Conservation (phyloP, 92 coral and sea anemone genomes). For the Parazoanthus swiftii region DNA sequence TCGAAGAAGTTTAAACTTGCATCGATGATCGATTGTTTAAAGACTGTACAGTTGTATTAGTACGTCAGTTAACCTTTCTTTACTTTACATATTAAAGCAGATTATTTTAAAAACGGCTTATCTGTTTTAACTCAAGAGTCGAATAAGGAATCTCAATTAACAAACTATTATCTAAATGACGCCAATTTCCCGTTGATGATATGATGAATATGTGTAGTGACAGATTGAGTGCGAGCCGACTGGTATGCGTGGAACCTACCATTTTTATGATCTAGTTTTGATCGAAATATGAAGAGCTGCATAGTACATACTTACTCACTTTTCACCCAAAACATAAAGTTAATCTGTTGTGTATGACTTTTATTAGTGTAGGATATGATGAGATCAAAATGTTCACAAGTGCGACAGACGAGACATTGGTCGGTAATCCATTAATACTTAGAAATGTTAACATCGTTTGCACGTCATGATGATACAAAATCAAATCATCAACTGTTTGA, state of each 20-base stretch:
- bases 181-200: background rate
- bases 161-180: background rate
- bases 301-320: too few species aligned
- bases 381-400: too few species aligned
- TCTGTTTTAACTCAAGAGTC: background rate
- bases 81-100: too few species aligned
- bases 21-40: too few species aligned
- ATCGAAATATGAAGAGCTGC: background rate
- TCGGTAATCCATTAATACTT: background rate
- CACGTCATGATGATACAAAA: background rate
- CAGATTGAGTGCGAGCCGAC: background rate
- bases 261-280: background rate
- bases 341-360: too few species aligned
- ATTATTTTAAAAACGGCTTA: background rate
- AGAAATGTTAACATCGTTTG: background rate
- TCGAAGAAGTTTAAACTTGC: too few species aligned
- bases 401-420: background rate
- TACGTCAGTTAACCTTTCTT: background rate
- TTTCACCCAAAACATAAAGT: too few species aligned
- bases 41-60: background rate
- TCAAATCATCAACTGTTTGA: background rate
- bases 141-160: background rate
- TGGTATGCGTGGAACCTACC: background rate
- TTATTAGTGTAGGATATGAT: too few species aligned
- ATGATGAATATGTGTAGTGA: background rate